phyloP scores from a whole-genome alignment of 37 sponge, comb jelly and placozoan species.

The Beroe ovata region DNA sequence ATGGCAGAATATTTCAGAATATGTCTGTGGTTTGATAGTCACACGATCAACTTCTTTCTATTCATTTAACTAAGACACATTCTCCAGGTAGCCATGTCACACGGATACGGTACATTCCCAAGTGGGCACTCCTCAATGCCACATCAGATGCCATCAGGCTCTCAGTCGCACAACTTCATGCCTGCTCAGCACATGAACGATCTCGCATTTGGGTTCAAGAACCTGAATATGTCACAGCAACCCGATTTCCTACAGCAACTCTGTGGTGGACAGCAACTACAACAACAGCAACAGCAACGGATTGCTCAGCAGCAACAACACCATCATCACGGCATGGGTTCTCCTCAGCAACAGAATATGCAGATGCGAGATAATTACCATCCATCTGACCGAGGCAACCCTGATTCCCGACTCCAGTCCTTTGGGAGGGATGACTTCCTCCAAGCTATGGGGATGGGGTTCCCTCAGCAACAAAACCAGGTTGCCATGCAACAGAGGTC shows the following conservation, averaged over 20 bases:
- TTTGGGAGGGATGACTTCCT: neutral
- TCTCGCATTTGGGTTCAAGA: constrained; percentile 31
- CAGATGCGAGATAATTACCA: constrained; percentile 14
- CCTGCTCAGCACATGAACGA: neutral
- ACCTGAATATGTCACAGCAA: neutral
- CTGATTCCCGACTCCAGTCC: neutral
- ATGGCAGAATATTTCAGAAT: no score
- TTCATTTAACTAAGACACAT: no score
- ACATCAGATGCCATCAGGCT: constrained; percentile 8
- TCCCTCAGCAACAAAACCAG: constrained; percentile 23
- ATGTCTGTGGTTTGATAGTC: no score
- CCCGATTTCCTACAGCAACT: neutral
- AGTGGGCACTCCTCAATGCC: neutral
- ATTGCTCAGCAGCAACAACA: neutral
- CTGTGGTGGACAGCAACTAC: neutral
- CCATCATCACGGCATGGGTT: neutral
- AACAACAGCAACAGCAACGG: neutral
- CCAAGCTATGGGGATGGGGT: neutral
- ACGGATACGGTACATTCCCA: constrained; percentile 7
- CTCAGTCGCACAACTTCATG: neutral
- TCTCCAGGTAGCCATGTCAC: constrained; percentile 47
- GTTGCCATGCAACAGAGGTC: neutral
- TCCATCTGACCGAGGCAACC: neutral
- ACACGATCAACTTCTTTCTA: no score
- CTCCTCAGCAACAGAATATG: constrained; percentile 9